Conservation (phyloP, 2,113 vertebrate species). For the Emydocephalus ijimae region DNA sequence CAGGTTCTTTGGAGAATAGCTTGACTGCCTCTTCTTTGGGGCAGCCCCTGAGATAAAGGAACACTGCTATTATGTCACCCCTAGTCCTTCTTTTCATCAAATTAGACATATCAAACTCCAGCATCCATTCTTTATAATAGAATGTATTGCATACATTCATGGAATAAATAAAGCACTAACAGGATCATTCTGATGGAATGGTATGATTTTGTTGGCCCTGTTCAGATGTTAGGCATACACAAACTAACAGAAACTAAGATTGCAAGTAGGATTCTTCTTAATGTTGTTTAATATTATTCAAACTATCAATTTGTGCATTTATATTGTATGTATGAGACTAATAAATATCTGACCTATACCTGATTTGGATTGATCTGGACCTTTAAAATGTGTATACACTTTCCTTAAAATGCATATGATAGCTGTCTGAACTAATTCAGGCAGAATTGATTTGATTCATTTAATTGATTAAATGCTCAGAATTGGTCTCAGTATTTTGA, state of each 20-base stretch:
- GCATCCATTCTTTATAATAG: background rate
- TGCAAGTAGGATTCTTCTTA: background rate
- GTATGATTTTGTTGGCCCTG: background rate
- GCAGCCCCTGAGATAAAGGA: too few relatives aligned
- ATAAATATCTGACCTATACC: background rate
- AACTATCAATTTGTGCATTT: background rate
- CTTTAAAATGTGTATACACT: background rate
- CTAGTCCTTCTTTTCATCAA: too few relatives aligned
- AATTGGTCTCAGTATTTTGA: background rate
- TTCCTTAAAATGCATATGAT: background rate
- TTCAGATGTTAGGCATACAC: background rate
- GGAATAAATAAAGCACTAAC: background rate
- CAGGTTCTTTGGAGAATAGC: too few relatives aligned
- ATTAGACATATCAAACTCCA: too few relatives aligned
- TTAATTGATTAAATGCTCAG: background rate
- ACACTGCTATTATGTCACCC: too few relatives aligned
- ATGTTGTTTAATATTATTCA: background rate
- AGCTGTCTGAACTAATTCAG: background rate
- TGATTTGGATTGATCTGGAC: background rate
- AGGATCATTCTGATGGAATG: background rate
- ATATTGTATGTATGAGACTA: background rate
- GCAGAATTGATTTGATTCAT: background rate
- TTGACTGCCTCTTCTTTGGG: too few relatives aligned
- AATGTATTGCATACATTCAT: background rate
- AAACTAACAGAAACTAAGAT: background rate